Percentiles rank a stretch among this genome's conserved stretches.
These are phyloP conservation scores for Bellardia pandia DNA, from an alignment of 2,888 invertebrate genomes.

Conservation along the genomic window DNA sequence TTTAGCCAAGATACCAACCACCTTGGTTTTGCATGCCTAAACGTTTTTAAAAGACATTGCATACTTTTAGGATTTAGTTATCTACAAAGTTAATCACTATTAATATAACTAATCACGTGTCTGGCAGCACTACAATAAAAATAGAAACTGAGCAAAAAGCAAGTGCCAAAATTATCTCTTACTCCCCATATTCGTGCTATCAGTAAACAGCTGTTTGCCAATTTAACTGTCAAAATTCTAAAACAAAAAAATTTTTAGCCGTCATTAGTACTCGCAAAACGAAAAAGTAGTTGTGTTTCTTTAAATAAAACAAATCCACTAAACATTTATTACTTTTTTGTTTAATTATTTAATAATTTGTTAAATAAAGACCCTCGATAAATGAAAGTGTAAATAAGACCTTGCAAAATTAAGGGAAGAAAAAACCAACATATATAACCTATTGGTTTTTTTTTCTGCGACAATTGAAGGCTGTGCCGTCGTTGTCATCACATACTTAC, in stretches of 20 bases:
- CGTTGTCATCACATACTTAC: conserved; percentile 38
- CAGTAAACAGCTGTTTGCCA: conserved; percentile 33
- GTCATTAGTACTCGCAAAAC: conserved; percentile 55
- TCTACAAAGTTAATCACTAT: no score
- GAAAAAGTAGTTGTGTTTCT: conserved; percentile 52
- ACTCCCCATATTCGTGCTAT: neutral
- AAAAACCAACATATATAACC: conserved; percentile 34
- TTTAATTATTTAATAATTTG: conserved; percentile 40
- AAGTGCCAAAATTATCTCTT: conserved; percentile 19
- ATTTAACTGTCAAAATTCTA: conserved; percentile 23
- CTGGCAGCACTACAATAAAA: no score
- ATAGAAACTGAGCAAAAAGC: neutral
- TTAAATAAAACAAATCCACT: conserved; percentile 21
- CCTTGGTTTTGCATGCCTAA: no score
- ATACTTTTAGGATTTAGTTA: no score
- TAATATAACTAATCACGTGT: no score
- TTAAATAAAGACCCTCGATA: neutral
- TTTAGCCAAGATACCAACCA: no score
- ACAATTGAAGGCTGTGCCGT: conserved; percentile 67
- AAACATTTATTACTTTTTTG: conserved; percentile 42
- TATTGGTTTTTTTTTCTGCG: conserved; percentile 58
- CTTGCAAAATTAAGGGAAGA: neutral
- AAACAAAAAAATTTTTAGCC: conserved; percentile 52
- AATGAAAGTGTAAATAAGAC: conserved; percentile 15
- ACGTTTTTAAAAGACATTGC: no score